Conservation (phyloP, 2,888 invertebrate species). For the Nineta flava region DNA sequence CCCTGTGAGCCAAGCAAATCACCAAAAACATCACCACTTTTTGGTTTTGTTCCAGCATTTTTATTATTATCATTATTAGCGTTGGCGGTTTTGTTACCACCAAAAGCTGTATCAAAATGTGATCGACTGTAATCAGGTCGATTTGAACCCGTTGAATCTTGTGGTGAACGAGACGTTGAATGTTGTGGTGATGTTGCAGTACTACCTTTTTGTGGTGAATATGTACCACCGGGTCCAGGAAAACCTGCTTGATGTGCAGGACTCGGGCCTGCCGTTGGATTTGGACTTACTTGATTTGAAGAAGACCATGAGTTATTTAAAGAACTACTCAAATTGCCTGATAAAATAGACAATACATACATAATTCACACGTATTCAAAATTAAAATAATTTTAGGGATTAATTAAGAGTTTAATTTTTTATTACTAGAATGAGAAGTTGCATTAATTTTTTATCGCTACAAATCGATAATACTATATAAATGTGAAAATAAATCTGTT, state of each 20-base stretch:
- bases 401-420: no score
- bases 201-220: slow-evolving; percentile 17
- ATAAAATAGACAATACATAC: no score
- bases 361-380: no score
- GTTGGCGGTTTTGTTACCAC: slow-evolving; percentile 15
- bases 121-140: slow-evolving; percentile 46
- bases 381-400: no score
- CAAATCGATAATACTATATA: no score
- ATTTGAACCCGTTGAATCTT: slow-evolving; percentile 13
- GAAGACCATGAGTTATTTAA: slow-evolving; percentile 26
- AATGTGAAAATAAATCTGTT: no score
- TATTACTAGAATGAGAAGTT: no score
- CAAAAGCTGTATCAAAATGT: slow-evolving; percentile 44
- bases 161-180: slow-evolving; percentile 20
- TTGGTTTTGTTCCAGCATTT: slow-evolving; percentile 29
- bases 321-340: slow-evolving; percentile 24
- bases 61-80: slow-evolving; percentile 17
- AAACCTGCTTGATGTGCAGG: slow-evolving; percentile 22
- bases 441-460: no score
- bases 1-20: slow-evolving; percentile 83
- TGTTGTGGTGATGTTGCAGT: slow-evolving; percentile 26
- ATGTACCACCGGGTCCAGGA: slow-evolving; percentile 12
- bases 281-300: slow-evolving; percentile 20
- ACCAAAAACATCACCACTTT: slow-evolving; percentile 64
- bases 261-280: slow-evolving; percentile 22